These are phyloP conservation scores for Drosophila affinis DNA, from an alignment of 2,888 invertebrate genomes.

Conservation along the genomic window DNA sequence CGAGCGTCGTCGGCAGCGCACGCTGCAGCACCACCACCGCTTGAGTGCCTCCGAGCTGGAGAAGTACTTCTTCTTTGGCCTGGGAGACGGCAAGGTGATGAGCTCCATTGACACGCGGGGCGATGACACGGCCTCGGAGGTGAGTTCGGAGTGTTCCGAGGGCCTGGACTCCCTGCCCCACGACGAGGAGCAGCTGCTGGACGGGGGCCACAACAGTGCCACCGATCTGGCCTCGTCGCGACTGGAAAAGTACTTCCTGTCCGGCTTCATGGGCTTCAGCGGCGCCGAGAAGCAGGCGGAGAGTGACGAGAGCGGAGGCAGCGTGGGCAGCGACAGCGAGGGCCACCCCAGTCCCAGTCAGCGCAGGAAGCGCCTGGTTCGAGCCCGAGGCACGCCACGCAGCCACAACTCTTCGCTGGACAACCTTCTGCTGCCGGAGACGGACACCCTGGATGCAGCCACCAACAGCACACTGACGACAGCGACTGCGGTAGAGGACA, in stretches of 20 bases:
- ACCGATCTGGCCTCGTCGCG: constrained; percentile 92
- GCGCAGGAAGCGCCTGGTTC: constrained; percentile 90
- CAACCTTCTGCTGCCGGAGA: constrained; percentile 87
- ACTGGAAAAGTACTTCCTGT: constrained; percentile 94
- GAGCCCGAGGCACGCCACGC: constrained; percentile 92
- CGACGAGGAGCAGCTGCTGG: constrained; percentile 85
- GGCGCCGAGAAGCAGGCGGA: constrained; percentile 88
- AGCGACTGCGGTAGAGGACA: constrained; percentile 85
- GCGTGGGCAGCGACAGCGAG: constrained; percentile 95
- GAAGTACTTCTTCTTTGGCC: constrained; percentile 94
- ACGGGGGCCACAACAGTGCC: constrained; percentile 85
- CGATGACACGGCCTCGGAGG: constrained; percentile 89
- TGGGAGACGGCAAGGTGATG: constrained; percentile 88
- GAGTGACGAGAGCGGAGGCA: constrained; percentile 86
- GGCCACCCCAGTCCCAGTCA: constrained; percentile 95
- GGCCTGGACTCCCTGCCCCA: constrained; percentile 88
- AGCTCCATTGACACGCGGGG: constrained; percentile 85
- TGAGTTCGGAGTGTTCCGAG: constrained; percentile 93
- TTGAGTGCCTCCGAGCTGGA: constrained; percentile 93
- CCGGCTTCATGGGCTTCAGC: constrained; percentile 92
- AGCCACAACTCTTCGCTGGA: constrained; percentile 93
- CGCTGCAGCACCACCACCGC: constrained; percentile 85
- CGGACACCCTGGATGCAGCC: constrained; percentile 62
- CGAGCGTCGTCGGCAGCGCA: constrained; percentile 83
- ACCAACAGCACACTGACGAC: neutral